phyloP scores from a whole-genome alignment of 2,113 vertebrate genomes.

The Bucco capensis region DNA sequence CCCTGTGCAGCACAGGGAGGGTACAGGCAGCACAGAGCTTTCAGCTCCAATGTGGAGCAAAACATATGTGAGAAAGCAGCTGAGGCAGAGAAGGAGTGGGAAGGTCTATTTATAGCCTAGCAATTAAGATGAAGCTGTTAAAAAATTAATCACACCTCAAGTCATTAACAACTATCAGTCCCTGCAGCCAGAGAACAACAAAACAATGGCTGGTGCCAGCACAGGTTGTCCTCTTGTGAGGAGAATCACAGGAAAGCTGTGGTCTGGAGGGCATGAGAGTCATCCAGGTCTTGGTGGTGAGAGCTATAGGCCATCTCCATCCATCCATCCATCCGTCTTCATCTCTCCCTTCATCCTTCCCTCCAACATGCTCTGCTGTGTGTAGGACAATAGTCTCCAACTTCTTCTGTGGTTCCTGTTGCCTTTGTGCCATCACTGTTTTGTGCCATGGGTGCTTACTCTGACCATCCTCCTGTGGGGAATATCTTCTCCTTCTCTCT shows the following conservation, averaged over 20 bases:
- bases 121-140: slow-evolving; percentile 14
- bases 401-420: not conserved
- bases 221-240: fast-evolving
- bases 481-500: not conserved
- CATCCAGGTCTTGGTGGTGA: fast-evolving
- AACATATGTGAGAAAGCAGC: not conserved
- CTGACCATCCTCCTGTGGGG: not conserved
- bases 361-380: not conserved
- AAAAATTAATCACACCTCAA: slow-evolving; percentile 25
- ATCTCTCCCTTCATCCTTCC: no score
- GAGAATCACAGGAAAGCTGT: not conserved
- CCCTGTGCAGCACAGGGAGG: not conserved
- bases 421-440: fast-evolving
- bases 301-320: not conserved
- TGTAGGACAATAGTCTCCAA: not conserved
- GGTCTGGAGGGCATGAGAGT: not conserved
- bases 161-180: not conserved
- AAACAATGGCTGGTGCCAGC: not conserved
- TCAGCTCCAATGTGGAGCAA: not conserved
- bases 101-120: not conserved
- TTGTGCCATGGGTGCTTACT: fast-evolving
- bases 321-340: not conserved
- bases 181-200: not conserved
- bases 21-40: fast-evolving
- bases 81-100: not conserved